Evolutionary conservation across 2,113 vertebrate species (phyloP), one percentile per base, ranked within the genome.

Genomic region (Candoia aspera): DNA sequence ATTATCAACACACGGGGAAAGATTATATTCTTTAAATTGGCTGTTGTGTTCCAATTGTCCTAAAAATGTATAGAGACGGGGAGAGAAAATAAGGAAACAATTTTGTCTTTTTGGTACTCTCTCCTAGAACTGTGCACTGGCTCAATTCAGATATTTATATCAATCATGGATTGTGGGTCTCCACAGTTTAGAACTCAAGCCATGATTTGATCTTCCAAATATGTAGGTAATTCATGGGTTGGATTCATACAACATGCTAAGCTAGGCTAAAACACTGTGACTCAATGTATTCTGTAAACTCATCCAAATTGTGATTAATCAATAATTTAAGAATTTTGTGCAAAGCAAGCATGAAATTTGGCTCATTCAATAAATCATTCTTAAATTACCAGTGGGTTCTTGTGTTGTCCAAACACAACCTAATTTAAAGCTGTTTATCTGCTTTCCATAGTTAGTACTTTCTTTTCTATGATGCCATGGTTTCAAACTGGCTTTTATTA

Each of bases 121-220:
- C 37, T 58, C 57, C n/a, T 89, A 59, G 11, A 60, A 62, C 15
- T 9, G 33, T 24, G 33, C 12, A 37, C 11, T 92, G 87, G 68
- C 57, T 92, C 57, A 37, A 9, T 92, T 92, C 57, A 84, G 42
- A 84, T 33, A 62, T 49, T 26, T 59, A 26, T 49, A 88, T 33
- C 29, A 92, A 88, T 46, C 11, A 84, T 84, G 91, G 46, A 84
- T 84, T 92, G 46, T 29, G 57, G 68, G 26, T 89, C 33, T 37
- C 19, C 8, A 26, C 49, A 84, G 29, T 88, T 59, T 59, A 37
- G 24, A 88, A 88, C 23, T 12, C 29, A 89, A 54, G 37, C 29
- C 8, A 60, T 84, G 26, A 13, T 89, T 54, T 54, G 29, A 62
- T 2, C 23, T 73, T 86, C 60, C 13, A 6, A 13, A 64, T 12